phyloP scores from a whole-genome alignment of 1,140 invertebrate species.

The Parasteatoda tepidariorum region DNA sequence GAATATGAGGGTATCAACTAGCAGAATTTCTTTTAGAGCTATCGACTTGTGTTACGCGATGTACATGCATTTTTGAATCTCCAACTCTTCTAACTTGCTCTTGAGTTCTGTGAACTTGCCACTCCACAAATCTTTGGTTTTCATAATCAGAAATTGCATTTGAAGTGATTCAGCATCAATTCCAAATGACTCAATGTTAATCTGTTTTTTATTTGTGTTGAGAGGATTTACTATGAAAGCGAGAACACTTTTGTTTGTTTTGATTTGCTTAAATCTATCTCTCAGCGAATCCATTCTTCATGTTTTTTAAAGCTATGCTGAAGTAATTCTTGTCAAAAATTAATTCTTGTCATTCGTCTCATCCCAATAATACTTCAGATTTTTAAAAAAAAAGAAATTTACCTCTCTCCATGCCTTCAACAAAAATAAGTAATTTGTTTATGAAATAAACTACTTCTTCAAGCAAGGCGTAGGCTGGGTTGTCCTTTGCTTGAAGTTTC shows the following conservation, averaged over 20 bases:
- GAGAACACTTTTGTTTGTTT: not conserved
- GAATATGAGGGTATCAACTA: too few species aligned
- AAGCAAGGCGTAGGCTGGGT: too few species aligned
- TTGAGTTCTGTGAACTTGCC: constrained; percentile 3
- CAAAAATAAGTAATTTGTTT: constrained; percentile 21
- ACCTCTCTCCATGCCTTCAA: constrained; percentile 7
- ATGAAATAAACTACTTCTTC: too few species aligned
- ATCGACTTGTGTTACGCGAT: not conserved
- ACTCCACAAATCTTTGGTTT: constrained; percentile 13
- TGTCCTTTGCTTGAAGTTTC: too few species aligned
- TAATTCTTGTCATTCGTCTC: constrained; percentile 12
- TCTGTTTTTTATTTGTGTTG: not conserved
- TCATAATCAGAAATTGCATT: constrained; percentile 16
- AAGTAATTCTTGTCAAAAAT: not conserved
- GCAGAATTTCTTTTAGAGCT: too few species aligned
- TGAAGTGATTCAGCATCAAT: not conserved
- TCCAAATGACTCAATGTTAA: not conserved
- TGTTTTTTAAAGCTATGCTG: too few species aligned
- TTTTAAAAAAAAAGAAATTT: constrained; percentile 35
- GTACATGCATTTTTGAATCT: not conserved
- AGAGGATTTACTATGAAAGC: too few species aligned
- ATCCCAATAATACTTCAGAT: constrained; percentile 12
- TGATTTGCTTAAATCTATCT: not conserved
- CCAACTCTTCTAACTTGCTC: constrained; percentile 19
- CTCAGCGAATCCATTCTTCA: not conserved